Conservation (phyloP, 2,888 invertebrate species). For the Oligia fasciuncula region DNA sequence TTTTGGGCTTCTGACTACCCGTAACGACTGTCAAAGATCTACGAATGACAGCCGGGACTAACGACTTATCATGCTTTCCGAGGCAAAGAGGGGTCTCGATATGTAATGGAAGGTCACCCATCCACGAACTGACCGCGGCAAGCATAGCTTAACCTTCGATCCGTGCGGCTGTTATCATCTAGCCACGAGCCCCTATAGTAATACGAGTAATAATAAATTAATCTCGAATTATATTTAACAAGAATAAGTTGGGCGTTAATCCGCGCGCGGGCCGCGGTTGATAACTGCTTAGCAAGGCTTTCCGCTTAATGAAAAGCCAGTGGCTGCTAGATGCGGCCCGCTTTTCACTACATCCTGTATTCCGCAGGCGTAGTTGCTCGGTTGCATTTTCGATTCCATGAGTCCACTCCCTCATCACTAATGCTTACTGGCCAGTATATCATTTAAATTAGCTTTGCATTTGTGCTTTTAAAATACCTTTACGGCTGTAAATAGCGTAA, state of each 20-base stretch:
- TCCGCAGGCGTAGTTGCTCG: constrained; percentile 38
- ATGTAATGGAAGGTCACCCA: not conserved
- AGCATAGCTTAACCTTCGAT: not conserved
- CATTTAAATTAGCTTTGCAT: constrained; percentile 47
- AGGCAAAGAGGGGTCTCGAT: not conserved
- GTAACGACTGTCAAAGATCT: not conserved
- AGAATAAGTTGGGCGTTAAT: constrained; percentile 62
- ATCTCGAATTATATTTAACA: constrained; percentile 58
- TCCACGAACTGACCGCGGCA: not conserved
- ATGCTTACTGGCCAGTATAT: constrained; percentile 51
- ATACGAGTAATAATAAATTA: constrained; percentile 37
- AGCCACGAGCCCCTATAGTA: not conserved
- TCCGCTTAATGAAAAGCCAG: constrained; percentile 68
- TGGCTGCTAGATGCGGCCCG: constrained; percentile 41
- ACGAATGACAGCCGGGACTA: not conserved
- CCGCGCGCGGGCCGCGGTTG: constrained; percentile 53
- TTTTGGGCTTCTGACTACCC: not conserved
- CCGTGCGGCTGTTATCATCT: not conserved
- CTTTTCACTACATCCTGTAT: constrained; percentile 54
- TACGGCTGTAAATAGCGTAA: constrained; percentile 4
- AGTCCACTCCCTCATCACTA: constrained; percentile 51
- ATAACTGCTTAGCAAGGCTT: constrained; percentile 69
- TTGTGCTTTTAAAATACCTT: constrained; percentile 32
- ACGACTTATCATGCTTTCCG: not conserved
- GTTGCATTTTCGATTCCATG: constrained; percentile 60